phyloP scores from a whole-genome alignment of 2,888 invertebrate species.

The Uloborus plumipes region DNA sequence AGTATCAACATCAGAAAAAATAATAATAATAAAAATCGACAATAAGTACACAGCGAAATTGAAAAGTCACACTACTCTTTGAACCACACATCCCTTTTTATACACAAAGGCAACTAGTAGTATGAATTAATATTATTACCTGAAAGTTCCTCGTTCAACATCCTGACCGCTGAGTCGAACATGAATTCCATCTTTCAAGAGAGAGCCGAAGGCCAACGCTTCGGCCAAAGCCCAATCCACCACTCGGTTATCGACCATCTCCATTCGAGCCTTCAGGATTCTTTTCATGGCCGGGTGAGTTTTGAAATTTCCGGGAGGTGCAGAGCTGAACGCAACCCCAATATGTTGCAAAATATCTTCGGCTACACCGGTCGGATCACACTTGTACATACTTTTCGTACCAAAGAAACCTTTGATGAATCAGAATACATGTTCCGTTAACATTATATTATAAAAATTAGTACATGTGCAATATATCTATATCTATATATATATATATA shows the following conservation, averaged over 20 bases:
- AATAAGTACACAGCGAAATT: too few species aligned
- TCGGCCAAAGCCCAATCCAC: constrained; percentile 99
- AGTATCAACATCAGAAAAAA: too few species aligned
- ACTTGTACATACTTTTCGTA: constrained; percentile 86
- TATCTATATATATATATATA: too few species aligned
- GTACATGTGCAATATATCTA: not conserved
- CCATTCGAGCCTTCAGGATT: constrained; percentile 89
- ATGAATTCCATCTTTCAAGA: constrained; percentile 96
- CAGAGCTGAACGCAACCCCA: constrained; percentile 86
- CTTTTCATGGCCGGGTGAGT: constrained; percentile 79
- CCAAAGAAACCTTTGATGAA: constrained; percentile 71
- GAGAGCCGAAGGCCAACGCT: constrained; percentile 97
- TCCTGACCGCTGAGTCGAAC: constrained; percentile 95
- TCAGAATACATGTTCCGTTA: not conserved
- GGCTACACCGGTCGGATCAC: constrained; percentile 86
- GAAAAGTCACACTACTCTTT: too few species aligned
- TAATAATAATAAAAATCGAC: too few species aligned
- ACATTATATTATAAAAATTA: not conserved
- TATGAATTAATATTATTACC: constrained; percentile 63
- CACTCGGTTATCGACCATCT: constrained; percentile 89
- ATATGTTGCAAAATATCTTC: constrained; percentile 89
- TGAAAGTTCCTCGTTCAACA: constrained; percentile 97
- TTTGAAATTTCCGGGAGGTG: constrained; percentile 78
- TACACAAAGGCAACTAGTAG: not conserved
- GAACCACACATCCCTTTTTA: too few species aligned